Evolutionary conservation across 2,797 vertebrate genomes (phyloP).

Genomic region (Yasuhikotakia modesta): DNA sequence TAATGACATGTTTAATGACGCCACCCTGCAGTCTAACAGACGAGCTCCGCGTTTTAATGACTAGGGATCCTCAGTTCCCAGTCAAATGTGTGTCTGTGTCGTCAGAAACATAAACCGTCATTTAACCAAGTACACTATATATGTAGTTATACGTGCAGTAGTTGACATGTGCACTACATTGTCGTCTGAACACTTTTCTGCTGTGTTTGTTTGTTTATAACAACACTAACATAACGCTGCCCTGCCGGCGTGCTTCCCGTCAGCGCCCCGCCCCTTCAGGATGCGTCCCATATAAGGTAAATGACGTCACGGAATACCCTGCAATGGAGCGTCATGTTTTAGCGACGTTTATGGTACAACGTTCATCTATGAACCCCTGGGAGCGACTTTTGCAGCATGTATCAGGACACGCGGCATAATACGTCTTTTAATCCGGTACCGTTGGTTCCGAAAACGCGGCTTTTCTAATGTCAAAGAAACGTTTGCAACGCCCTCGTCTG

Average conservation of each 20-base stretch:
- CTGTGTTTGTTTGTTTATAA: conserved; percentile 13
- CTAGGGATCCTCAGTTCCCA: conserved; percentile 17
- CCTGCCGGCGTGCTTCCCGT: conserved; percentile 72
- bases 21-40: background rate
- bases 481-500: conserved; percentile 3
- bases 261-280: conserved; percentile 81
- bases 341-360: conserved; percentile 52
- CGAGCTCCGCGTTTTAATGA: conserved; percentile 10
- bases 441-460: background rate
- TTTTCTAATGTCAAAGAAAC: background rate
- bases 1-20: background rate
- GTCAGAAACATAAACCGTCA: conserved; percentile 38
- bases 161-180: no score
- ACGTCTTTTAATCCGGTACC: background rate
- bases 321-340: conserved; percentile 67
- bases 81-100: background rate
- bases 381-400: background rate
- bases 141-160: background rate
- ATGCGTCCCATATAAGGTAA: conserved; percentile 95
- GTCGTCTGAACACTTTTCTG: no score
- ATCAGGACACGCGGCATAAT: background rate
- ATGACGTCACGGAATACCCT: conserved; percentile 94
- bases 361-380: background rate
- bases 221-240: conserved; percentile 66
- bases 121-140: background rate